These are phyloP conservation scores for Penaeus indicus DNA, from an alignment of 1,140 invertebrate genomes.

Conservation along the genomic window DNA sequence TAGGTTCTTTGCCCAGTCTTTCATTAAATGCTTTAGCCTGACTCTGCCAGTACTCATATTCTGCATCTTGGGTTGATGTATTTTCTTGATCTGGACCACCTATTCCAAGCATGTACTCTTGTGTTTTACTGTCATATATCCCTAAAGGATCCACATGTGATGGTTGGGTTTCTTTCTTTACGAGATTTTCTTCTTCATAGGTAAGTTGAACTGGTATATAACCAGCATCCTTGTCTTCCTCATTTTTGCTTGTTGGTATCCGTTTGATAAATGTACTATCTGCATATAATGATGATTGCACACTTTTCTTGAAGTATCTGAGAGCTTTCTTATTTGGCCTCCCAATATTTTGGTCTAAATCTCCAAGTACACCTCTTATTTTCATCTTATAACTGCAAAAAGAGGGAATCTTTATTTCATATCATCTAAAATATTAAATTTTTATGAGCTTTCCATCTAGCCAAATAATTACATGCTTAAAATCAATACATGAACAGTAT, in stretches of 20 bases:
- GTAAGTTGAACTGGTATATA: slow-evolving; percentile 45
- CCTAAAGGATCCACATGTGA: slow-evolving; percentile 26
- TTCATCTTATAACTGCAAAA: slow-evolving; percentile 36
- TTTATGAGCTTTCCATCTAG: not conserved
- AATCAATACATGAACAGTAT: too few species aligned
- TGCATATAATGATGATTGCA: slow-evolving; percentile 23
- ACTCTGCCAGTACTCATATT: slow-evolving; percentile 57
- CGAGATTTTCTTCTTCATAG: slow-evolving; percentile 55
- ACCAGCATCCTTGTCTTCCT: not conserved
- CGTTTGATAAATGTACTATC: slow-evolving; percentile 27
- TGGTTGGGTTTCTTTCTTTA: not conserved
- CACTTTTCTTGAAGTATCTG: slow-evolving; percentile 40
- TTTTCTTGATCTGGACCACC: slow-evolving; percentile 18
- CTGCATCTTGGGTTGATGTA: slow-evolving; percentile 32
- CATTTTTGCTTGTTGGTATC: slow-evolving; percentile 13
- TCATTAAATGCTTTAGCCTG: slow-evolving; percentile 70
- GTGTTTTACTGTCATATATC: slow-evolving; percentile 67
- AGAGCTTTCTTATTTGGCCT: slow-evolving; percentile 1
- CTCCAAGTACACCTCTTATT: slow-evolving; percentile 1
- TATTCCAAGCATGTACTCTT: slow-evolving; percentile 37
- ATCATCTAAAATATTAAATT: not conserved
- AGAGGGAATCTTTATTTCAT: not conserved
- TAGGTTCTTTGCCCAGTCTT: slow-evolving; percentile 69
- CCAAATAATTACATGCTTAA: not conserved
- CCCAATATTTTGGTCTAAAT: not conserved